Conservation (phyloP, 2,113 vertebrate species). For the Hyperopisus bebe region DNA sequence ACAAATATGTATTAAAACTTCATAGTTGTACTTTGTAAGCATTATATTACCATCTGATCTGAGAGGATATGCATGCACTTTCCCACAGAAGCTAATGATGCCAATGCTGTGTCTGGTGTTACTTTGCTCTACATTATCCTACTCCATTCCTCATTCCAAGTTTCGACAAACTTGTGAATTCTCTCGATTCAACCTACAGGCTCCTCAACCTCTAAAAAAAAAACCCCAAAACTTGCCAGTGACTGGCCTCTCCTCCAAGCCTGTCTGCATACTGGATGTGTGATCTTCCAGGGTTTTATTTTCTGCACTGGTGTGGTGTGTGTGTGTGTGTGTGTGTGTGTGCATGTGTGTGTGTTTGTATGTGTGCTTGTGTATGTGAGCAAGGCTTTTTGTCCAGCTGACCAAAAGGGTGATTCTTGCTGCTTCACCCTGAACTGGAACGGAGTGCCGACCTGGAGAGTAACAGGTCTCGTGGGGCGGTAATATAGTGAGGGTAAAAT, state of each 20-base stretch:
- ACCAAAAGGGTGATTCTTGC: background rate
- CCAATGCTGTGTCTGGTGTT: background rate
- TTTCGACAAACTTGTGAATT: background rate
- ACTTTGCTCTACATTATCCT: background rate
- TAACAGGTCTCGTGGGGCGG: background rate
- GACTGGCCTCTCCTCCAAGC: background rate
- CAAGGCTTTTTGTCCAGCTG: background rate
- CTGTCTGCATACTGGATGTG: background rate
- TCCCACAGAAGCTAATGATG: background rate
- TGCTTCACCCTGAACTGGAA: background rate
- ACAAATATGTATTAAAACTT: background rate
- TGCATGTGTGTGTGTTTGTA: background rate
- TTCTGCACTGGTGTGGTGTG: background rate
- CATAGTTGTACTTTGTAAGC: background rate
- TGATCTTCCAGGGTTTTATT: background rate
- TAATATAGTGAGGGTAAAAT: background rate
- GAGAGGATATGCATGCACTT: background rate
- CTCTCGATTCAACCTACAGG: background rate
- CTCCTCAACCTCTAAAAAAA: background rate
- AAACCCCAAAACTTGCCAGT: background rate
- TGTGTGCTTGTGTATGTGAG: background rate
- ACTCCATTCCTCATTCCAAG: background rate
- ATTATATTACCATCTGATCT: background rate
- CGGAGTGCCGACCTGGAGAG: background rate
- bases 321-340: background rate